These are phyloP conservation scores for Coccyzus lansbergi DNA, from an alignment of 2,797 vertebrate species.

Conservation along the genomic window DNA sequence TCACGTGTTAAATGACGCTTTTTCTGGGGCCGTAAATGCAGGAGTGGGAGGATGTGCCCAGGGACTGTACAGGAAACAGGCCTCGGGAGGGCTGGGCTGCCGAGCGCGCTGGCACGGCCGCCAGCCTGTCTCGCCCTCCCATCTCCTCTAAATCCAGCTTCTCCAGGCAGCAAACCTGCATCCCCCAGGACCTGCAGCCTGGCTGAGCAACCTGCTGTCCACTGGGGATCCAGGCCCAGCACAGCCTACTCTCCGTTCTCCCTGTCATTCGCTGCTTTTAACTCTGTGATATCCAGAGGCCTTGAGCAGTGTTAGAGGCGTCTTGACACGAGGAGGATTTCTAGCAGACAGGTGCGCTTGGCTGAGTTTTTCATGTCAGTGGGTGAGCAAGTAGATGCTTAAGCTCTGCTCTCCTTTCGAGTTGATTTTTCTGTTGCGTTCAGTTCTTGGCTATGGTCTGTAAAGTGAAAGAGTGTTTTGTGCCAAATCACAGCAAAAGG, in stretches of 20 bases:
- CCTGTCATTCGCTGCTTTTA: background rate
- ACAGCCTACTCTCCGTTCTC: background rate
- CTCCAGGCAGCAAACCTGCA: background rate
- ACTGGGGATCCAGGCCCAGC: background rate
- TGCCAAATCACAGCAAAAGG: background rate
- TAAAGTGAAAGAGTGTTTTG: background rate
- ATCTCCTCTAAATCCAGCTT: background rate
- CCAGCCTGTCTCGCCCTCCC: background rate
- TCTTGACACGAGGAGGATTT: fast-evolving
- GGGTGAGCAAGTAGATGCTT: background rate
- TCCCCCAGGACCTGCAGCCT: background rate
- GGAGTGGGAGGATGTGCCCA: constrained; percentile 28
- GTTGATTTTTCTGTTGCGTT: background rate
- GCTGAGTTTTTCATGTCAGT: fast-evolving
- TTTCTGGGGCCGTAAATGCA: background rate
- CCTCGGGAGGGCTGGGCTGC: background rate
- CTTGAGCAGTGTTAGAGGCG: background rate
- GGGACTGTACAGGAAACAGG: background rate
- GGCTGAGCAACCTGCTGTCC: background rate
- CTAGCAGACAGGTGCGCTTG: background rate
- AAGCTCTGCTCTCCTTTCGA: background rate
- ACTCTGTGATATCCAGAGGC: background rate
- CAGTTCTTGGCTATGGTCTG: fast-evolving
- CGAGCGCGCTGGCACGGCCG: fast-evolving
- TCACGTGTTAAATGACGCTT: background rate